These are phyloP conservation scores for Drosophila lacertosa DNA, from an alignment of 1,140 invertebrate genomes.

Conservation along the genomic window DNA sequence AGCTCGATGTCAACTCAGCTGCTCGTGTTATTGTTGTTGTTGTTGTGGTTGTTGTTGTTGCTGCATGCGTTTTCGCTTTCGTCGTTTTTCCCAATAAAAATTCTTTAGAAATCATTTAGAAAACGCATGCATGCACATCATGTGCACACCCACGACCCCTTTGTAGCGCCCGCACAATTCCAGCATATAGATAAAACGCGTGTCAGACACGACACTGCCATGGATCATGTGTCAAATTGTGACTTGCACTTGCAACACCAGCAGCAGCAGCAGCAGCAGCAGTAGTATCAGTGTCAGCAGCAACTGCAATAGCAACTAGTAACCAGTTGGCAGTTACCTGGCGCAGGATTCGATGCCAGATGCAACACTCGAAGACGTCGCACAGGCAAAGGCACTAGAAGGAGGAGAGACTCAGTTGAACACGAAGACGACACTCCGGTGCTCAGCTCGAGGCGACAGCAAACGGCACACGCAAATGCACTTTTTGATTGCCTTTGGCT, in stretches of 20 bases:
- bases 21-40: constrained; percentile 16
- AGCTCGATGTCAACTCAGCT: constrained; percentile 41
- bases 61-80: constrained; percentile 48
- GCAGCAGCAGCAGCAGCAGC: constrained; percentile 8
- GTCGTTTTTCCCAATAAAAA: constrained; percentile 75
- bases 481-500: constrained; percentile 77
- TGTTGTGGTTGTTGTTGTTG: constrained; percentile 24
- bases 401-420: background rate
- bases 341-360: constrained; percentile 4
- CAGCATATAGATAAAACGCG: constrained; percentile 72
- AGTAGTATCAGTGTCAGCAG: constrained; percentile 21
- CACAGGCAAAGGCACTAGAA: constrained; percentile 15
- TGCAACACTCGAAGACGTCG: background rate
- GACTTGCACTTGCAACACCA: constrained; percentile 56
- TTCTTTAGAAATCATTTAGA: constrained; percentile 80
- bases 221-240: constrained; percentile 82
- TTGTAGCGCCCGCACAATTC: constrained; percentile 25
- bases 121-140: constrained; percentile 80
- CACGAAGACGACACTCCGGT: constrained; percentile 30
- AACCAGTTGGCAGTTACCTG: constrained; percentile 48
- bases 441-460: constrained; percentile 54
- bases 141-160: constrained; percentile 56
- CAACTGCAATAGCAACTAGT: constrained; percentile 54
- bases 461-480: constrained; percentile 77
- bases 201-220: constrained; percentile 77